phyloP scores from a whole-genome alignment of 2,888 invertebrate genomes.

The Caenorhabditis sp. region DNA sequence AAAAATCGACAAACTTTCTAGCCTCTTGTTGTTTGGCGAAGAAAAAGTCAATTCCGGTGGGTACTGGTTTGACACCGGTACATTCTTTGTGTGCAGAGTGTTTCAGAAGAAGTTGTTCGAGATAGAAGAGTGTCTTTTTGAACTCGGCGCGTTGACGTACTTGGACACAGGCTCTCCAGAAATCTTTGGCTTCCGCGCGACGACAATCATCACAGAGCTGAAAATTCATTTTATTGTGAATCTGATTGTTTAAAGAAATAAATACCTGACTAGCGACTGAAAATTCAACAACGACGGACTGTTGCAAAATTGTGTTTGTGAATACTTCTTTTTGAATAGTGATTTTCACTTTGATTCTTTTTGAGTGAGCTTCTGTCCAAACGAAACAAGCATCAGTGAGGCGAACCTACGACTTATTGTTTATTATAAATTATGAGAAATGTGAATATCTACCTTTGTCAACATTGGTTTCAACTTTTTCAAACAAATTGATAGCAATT shows the following conservation, averaged over 20 bases:
- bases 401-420: conserved; percentile 76
- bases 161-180: conserved; percentile 86
- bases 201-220: conserved; percentile 97
- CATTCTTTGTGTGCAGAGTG: conserved; percentile 76
- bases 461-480: conserved; percentile 80
- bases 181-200: conserved; percentile 94
- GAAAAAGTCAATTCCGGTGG: conserved; percentile 85
- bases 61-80: conserved; percentile 67
- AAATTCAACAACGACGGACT: conserved; percentile 93
- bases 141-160: conserved; percentile 80
- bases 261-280: conserved; percentile 80
- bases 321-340: conserved; percentile 93
- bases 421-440: conserved; percentile 15
- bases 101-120: conserved; percentile 95
- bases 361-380: conserved; percentile 99
- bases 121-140: conserved; percentile 94
- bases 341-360: conserved; percentile 87
- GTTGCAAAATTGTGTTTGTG: conserved; percentile 84
- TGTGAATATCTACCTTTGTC: conserved; percentile 35
- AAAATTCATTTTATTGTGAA: conserved; percentile 7
- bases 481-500: conserved; percentile 80
- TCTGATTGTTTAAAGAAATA: neutral
- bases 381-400: conserved; percentile 94
- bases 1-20: conserved; percentile 92
- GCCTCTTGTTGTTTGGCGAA: conserved; percentile 82